Percentiles rank a stretch among this genome's conserved stretches.
phyloP scores from a whole-genome alignment of 2,113 vertebrate genomes.

The Varanus komodoensis region DNA sequence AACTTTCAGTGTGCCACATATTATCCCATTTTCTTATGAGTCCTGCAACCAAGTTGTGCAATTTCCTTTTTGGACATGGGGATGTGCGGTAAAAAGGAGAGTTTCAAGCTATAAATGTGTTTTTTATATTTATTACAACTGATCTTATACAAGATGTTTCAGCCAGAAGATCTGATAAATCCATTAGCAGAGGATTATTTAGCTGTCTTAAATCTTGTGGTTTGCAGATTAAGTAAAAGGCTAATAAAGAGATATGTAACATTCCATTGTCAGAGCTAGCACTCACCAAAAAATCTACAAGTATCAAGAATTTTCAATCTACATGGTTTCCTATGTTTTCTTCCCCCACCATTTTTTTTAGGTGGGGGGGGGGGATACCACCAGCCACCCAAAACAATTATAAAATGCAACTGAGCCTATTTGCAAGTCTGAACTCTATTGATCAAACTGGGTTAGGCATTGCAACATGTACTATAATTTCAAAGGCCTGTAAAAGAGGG shows the following conservation, averaged over 20 bases:
- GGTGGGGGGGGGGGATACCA: background rate
- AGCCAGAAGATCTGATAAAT: background rate
- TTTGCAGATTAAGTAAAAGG: background rate
- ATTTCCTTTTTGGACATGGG: background rate
- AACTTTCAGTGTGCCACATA: background rate
- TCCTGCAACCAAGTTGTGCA: background rate
- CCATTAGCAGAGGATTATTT: background rate
- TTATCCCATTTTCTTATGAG: background rate
- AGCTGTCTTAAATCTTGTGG: background rate
- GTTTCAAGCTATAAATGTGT: background rate
- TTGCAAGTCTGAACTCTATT: background rate
- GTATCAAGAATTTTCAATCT: background rate
- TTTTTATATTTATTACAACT: background rate
- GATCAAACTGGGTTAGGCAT: background rate
- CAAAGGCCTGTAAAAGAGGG: background rate
- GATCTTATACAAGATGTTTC: background rate
- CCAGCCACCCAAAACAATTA: background rate
- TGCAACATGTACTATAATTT: background rate
- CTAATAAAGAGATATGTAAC: background rate
- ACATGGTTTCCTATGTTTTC: background rate
- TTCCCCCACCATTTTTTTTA: background rate
- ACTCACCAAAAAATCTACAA: background rate
- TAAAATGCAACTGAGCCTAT: conserved; percentile 1
- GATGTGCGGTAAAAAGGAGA: background rate
- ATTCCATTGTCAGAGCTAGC: background rate